These are phyloP conservation scores for Mayetiola destructor DNA, from an alignment of 2,888 invertebrate species.

Conservation along the genomic window DNA sequence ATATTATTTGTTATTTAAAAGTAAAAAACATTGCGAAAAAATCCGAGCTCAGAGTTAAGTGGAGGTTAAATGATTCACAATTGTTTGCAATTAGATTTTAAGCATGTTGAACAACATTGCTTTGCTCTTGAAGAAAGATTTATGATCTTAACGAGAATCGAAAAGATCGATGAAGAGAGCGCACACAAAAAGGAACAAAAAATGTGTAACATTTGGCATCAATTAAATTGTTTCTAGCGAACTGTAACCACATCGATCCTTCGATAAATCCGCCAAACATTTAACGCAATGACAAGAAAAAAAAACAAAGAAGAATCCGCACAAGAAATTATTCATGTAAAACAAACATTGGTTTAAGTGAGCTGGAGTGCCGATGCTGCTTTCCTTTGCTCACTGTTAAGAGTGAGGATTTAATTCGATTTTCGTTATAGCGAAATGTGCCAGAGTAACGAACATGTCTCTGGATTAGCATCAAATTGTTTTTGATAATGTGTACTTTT, in stretches of 20 bases:
- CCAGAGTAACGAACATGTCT: background rate
- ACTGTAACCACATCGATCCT: background rate
- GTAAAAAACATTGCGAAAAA: background rate
- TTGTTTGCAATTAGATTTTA: constrained; percentile 2
- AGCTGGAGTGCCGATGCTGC: background rate
- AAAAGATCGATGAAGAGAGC: no score
- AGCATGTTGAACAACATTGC: constrained; percentile 9
- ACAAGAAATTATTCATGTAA: background rate
- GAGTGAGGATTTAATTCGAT: constrained; percentile 12
- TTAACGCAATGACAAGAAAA: background rate
- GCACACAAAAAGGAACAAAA: background rate
- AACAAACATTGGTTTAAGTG: no score
- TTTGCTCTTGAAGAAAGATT: constrained; percentile 2
- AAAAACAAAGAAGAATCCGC: background rate
- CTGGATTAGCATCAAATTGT: constrained; percentile 8
- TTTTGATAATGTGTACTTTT: constrained; percentile 8
- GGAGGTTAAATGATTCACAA: background rate
- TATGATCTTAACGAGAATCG: background rate
- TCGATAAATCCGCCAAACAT: background rate
- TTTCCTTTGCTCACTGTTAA: background rate
- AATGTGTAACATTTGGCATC: constrained; percentile 4
- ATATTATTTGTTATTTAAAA: background rate
- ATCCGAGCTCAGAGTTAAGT: no score
- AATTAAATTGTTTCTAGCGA: constrained; percentile 6
- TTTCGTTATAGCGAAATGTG: constrained; percentile 4